A percentile compares a stretch with the other conserved stretches of the same genome.
These are phyloP conservation scores for Gavia stellata DNA, from an alignment of 2,113 vertebrate genomes.

Conservation along the genomic window DNA sequence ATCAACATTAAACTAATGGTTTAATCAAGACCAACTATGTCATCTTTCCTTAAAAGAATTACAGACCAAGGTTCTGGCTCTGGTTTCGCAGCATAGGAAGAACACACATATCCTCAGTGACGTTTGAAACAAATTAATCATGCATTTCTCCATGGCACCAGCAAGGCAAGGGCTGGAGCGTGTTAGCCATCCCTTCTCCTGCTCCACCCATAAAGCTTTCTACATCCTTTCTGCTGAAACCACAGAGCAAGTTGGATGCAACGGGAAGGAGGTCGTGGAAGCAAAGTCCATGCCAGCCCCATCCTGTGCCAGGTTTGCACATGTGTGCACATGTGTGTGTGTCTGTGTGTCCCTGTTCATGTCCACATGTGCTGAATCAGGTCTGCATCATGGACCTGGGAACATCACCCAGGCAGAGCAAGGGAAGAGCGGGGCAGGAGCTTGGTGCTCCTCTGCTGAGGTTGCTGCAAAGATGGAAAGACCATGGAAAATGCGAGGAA, in stretches of 20 bases:
- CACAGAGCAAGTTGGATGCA: not conserved
- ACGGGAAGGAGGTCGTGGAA: not conserved
- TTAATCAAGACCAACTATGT: conserved; percentile 15
- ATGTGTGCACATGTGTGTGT: not conserved
- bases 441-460: not conserved
- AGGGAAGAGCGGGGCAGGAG: not conserved
- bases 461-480: not conserved
- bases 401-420: not conserved
- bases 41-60: not conserved
- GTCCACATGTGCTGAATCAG: not conserved
- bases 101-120: not conserved
- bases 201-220: not conserved
- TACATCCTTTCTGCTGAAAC: not conserved
- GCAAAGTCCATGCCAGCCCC: not conserved
- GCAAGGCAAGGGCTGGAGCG: not conserved
- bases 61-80: not conserved
- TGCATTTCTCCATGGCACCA: not conserved
- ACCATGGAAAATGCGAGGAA: not conserved
- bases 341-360: not conserved
- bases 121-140: not conserved
- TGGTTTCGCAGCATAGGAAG: not conserved
- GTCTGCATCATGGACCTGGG: not conserved
- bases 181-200: not conserved
- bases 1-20: not conserved
- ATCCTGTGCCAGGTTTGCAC: not conserved